Base-by-base conservation (phyloP, 1,140 invertebrate species). In the Eciton burchellii region DNA sequence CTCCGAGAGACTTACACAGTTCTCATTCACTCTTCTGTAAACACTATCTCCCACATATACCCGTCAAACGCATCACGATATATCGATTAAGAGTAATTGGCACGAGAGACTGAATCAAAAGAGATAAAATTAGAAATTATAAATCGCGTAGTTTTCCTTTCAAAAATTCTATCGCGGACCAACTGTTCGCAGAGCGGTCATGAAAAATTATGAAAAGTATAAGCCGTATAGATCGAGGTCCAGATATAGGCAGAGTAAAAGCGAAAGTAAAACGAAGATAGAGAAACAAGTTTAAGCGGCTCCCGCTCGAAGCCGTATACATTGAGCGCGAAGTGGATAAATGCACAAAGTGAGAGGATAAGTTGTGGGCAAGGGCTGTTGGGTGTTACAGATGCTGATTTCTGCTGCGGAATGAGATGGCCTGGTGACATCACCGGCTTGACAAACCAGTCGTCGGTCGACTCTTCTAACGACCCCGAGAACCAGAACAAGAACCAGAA, bases 311-410 rank as follows among this genome's bases (percentile, higher is more conserved):
- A 41, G 24, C 24, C 45, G 12, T 47, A n/a, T n/a, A 49, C 47
- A 71, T 81, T 66, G 16, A 63, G 41, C 35, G 54, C 26, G 24
- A 83, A 68, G 45, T 66, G 62, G 2, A 56, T 60, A 24, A 68
- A 79, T 76, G 26, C 43, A 77, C 57, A 76, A 63, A 62, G 74
- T 72, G 70, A 86, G 70, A 86, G 79, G 81, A 90, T 81, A 72
- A 84, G 82, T 81, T 84, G 90, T 92, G 89, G 91, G 91, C 89
- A 91, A 92, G 90, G 90, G 88, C 72, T 91, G 90, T 92, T 94
- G 94, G 93, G 94, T 96, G 95, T 97, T 97, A 93, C 96, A 97
- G 96, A 97, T 97, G 96, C 97, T 92, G 96, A 97, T 95, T 97
- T 97, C 95, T 97, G 97, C 95, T 97, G 97, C 95, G 96, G 96